phyloP scores from a whole-genome alignment of 2,888 invertebrate genomes.

The Dinocampus coccinellae region DNA sequence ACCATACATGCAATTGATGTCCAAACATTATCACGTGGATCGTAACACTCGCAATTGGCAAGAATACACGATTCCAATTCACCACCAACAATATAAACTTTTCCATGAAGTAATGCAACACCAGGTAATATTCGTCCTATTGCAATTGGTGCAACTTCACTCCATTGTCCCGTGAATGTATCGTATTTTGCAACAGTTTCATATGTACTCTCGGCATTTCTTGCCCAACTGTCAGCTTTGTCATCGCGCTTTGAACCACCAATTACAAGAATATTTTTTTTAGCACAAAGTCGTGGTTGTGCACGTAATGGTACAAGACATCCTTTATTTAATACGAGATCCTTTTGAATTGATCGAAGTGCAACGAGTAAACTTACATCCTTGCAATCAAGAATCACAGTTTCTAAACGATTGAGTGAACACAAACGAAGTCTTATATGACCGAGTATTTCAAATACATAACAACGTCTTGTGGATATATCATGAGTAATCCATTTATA shows the following conservation, averaged over 20 bases:
- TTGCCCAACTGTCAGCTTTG: conserved; percentile 77
- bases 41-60: conserved; percentile 88
- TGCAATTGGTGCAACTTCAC: conserved; percentile 83
- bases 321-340: conserved; percentile 82
- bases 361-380: conserved; percentile 87
- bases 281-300: conserved; percentile 86
- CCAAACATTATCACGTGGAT: conserved; percentile 77
- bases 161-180: conserved; percentile 84
- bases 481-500: conserved; percentile 90
- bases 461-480: conserved; percentile 80
- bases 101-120: conserved; percentile 85
- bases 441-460: conserved; percentile 87
- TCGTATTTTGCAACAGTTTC: conserved; percentile 88
- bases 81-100: conserved; percentile 92
- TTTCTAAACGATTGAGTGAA: conserved; percentile 83
- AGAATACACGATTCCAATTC: conserved; percentile 91
- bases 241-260: conserved; percentile 90
- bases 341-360: conserved; percentile 82
- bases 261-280: conserved; percentile 88
- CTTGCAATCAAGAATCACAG: conserved; percentile 81
- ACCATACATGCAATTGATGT: conserved; percentile 74
- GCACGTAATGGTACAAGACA: conserved; percentile 82
- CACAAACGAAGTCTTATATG: conserved; percentile 88
- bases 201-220: conserved; percentile 84
- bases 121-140: conserved; percentile 91